Conservation (phyloP, 1,140 invertebrate genomes). For the Drosophila yakuba region DNA sequence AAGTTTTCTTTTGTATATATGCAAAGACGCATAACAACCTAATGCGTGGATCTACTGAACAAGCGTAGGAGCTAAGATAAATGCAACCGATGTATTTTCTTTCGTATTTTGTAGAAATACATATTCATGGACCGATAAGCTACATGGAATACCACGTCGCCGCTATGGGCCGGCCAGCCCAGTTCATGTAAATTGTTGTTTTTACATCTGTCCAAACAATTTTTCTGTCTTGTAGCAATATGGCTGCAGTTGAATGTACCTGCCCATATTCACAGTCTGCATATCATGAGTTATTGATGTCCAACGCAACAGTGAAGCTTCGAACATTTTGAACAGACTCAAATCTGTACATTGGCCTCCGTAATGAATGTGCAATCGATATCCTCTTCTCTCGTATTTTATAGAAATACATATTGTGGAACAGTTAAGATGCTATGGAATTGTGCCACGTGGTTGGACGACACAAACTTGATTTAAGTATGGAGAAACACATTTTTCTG, state of each 20-base stretch:
- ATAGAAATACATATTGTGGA: slow-evolving; percentile 72
- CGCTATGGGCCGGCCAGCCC: background rate
- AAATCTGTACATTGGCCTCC: background rate
- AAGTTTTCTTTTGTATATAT: background rate
- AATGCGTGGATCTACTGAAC: background rate
- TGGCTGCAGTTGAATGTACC: slow-evolving; percentile 16
- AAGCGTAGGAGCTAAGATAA: slow-evolving; percentile 32
- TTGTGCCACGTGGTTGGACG: background rate
- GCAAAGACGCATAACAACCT: slow-evolving; percentile 1
- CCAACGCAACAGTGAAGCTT: background rate
- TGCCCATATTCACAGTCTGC: slow-evolving; percentile 6
- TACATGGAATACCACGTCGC: background rate
- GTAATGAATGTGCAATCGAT: slow-evolving; percentile 45
- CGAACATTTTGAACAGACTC: background rate
- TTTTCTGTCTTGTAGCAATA: slow-evolving; percentile 61
- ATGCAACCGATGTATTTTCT: slow-evolving; percentile 59
- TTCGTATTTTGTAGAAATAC: slow-evolving; percentile 77
- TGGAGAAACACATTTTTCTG: slow-evolving; percentile 37
- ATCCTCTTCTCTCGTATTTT: slow-evolving; percentile 65
- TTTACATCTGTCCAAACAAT: slow-evolving; percentile 38
- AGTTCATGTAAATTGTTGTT: slow-evolving; percentile 48
- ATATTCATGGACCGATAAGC: slow-evolving; percentile 41
- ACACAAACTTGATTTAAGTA: slow-evolving; percentile 43
- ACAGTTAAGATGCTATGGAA: slow-evolving; percentile 1
- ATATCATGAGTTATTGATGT: background rate